Evolutionary conservation across 2,797 vertebrate species (phyloP).

Genomic region (Decapterus maruadsi): DNA sequence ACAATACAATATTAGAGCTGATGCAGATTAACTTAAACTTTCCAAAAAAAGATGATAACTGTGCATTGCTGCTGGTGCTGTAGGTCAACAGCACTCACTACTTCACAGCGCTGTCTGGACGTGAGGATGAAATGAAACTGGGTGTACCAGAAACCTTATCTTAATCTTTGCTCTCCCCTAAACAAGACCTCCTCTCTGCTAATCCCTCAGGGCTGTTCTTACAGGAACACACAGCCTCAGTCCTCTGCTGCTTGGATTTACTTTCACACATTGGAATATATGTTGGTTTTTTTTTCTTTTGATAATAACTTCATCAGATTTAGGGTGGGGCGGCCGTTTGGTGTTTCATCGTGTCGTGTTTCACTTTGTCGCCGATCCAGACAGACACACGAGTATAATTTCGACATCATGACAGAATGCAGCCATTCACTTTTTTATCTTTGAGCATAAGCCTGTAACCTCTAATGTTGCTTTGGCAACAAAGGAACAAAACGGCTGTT

Average conservation of each 20-base stretch:
- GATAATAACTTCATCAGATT: conserved; percentile 60
- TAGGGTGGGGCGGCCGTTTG: conserved; percentile 39
- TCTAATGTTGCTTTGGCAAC: conserved; percentile 77
- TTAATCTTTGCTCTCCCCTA: conserved; percentile 64
- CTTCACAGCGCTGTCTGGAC: conserved; percentile 24
- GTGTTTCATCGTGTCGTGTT: conserved; percentile 51
- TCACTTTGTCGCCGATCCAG: conserved; percentile 45
- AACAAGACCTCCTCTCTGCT: conserved; percentile 53
- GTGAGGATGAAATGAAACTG: conserved; percentile 59
- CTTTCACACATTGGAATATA: conserved; percentile 53
- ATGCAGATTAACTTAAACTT: conserved; percentile 13
- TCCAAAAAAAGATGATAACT: conserved; percentile 14
- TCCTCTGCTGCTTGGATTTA: conserved; percentile 26
- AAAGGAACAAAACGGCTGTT: conserved; percentile 74
- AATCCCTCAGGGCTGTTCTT: conserved; percentile 54
- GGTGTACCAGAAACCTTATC: conserved; percentile 68
- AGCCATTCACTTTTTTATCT: conserved; percentile 55
- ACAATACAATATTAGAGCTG: conserved; percentile 11
- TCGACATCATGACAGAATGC: conserved; percentile 62
- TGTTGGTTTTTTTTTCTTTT: conserved; percentile 41
- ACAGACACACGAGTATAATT: conserved; percentile 43
- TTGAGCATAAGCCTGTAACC: conserved; percentile 57
- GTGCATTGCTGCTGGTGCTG: not conserved
- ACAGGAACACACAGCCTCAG: conserved; percentile 39
- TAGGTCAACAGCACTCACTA: conserved; percentile 13